Evolutionary conservation across 30 jellyfish, hydroid and myxozoan genomes (phyloP).

Genomic region (Clytia hemisphaerica): DNA sequence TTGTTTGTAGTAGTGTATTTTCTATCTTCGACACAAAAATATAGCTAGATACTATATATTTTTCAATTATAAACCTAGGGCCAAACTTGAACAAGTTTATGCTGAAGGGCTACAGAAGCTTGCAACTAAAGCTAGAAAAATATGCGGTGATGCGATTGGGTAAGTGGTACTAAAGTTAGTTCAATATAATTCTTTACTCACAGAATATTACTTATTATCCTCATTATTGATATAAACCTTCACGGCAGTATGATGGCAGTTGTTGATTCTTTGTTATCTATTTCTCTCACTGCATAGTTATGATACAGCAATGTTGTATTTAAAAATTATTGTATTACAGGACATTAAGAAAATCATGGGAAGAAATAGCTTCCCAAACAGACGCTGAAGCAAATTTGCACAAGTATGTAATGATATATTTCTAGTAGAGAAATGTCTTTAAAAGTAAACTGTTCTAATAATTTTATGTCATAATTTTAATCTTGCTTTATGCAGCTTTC

Average conservation of each 20-base stretch:
- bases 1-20: no score
- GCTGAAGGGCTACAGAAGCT: constrained; percentile 70
- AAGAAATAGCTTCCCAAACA: constrained; percentile 49
- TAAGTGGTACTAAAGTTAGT: constrained; percentile 3
- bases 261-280: no score
- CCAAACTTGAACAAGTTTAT: constrained; percentile 56
- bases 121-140: constrained; percentile 59
- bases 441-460: no score
- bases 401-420: constrained; percentile 27
- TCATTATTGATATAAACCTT: no score
- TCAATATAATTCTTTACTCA: neutral
- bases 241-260: no score
- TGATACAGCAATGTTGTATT: neutral
- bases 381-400: constrained; percentile 76
- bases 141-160: constrained; percentile 89
- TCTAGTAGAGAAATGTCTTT: neutral
- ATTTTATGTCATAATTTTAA: no score
- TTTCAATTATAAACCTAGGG: no score
- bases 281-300: no score
- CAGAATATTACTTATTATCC: no score
- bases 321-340: constrained; percentile 13
- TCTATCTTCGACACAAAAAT: no score
- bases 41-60: no score
- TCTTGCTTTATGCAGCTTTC: no score
- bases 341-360: constrained; percentile 71